A percentile compares a stretch with the other conserved stretches of the same genome.
Conservation (phyloP, 2,797 vertebrate genomes). For the Sebastes cheni region DNA sequence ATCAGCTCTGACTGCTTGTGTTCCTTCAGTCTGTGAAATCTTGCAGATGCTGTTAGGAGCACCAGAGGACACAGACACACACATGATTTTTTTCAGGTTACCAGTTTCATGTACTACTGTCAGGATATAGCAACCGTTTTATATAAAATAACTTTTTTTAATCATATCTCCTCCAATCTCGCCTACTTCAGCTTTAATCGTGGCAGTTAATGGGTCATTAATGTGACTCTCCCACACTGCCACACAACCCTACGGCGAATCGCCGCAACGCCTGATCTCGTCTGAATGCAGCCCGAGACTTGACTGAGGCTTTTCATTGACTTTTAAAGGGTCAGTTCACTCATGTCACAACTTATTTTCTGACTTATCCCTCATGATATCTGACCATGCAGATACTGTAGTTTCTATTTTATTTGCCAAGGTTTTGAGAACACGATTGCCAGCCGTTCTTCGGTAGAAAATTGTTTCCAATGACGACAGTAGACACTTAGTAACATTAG, state of each 20-base stretch:
- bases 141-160: too few relatives aligned
- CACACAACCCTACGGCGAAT: not conserved
- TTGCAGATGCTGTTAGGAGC: too few relatives aligned
- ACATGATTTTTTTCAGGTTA: too few relatives aligned
- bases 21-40: too few relatives aligned
- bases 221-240: not conserved
- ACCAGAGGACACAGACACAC: too few relatives aligned
- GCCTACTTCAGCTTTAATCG: too few relatives aligned
- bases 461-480: not conserved
- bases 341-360: not conserved
- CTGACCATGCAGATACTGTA: not conserved
- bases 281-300: not conserved
- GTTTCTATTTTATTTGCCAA: not conserved
- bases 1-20: too few relatives aligned
- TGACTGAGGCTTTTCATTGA: not conserved
- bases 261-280: not conserved
- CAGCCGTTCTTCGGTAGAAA: not conserved
- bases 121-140: too few relatives aligned
- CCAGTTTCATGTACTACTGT: too few relatives aligned
- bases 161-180: too few relatives aligned
- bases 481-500: not conserved
- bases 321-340: slow-evolving; percentile 12
- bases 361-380: not conserved
- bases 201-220: not conserved
- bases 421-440: not conserved